phyloP scores from a whole-genome alignment of 2,113 vertebrate genomes.

The Thymallus thymallus region DNA sequence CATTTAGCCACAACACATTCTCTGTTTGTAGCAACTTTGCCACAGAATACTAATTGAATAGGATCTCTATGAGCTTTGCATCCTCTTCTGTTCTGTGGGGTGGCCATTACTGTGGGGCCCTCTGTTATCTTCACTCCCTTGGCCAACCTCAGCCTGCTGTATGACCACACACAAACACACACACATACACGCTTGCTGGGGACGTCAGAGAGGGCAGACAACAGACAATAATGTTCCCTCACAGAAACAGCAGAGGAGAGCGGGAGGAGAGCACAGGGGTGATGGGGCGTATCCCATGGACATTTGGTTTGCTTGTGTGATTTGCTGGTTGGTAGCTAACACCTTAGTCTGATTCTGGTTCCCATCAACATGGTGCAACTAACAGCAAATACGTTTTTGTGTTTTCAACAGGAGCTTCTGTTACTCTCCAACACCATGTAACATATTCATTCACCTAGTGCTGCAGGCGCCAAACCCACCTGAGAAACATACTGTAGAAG shows the following conservation, averaged over 20 bases:
- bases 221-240: constrained; percentile 51
- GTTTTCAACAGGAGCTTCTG: constrained; percentile 12
- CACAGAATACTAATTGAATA: too few species aligned
- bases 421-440: constrained; percentile 38
- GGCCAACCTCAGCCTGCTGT: constrained; percentile 4
- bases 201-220: constrained; percentile 35
- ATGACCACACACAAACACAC: neutral
- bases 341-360: constrained; percentile 29
- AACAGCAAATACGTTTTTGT: neutral
- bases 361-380: constrained; percentile 11
- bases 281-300: constrained; percentile 14
- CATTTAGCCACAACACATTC: neutral
- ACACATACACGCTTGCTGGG: neutral
- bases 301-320: constrained; percentile 37
- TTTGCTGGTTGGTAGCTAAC: constrained; percentile 19
- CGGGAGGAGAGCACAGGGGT: constrained; percentile 41
- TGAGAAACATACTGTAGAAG: neutral
- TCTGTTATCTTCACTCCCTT: constrained; percentile 17
- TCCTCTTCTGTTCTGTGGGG: constrained; percentile 1
- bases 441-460: constrained; percentile 33
- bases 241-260: constrained; percentile 30
- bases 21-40: neutral
- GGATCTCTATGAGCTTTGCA: neutral
- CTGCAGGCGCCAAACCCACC: neutral
- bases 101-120: constrained; percentile 11